These are phyloP conservation scores for Ennomos quercinarius DNA, from an alignment of 2,888 invertebrate species.

Conservation along the genomic window DNA sequence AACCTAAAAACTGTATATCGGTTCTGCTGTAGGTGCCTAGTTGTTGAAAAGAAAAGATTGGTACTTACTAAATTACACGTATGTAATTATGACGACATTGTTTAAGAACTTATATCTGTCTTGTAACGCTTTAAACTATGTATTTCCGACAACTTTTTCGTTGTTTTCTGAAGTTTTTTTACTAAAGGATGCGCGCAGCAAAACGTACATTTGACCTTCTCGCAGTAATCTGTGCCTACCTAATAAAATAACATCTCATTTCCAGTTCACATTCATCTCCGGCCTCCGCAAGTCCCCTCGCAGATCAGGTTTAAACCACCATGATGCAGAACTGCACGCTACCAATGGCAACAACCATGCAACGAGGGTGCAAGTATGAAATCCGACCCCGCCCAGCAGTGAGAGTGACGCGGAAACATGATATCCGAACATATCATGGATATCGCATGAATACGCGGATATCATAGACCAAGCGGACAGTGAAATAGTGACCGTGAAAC, in stretches of 20 bases:
- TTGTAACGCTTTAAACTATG: no score
- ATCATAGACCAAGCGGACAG: not conserved
- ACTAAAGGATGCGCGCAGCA: no score
- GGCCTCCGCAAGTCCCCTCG: slow-evolving; percentile 71
- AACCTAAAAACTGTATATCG: no score
- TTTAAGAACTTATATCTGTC: no score
- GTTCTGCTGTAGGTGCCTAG: no score
- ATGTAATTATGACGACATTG: no score
- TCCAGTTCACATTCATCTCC: slow-evolving; percentile 75
- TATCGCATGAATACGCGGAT: slow-evolving; percentile 68
- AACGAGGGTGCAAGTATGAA: slow-evolving; percentile 77
- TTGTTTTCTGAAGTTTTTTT: no score
- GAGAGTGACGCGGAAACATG: slow-evolving; percentile 59
- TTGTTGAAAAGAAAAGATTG: no score
- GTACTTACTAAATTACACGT: no score
- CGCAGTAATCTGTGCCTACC: not conserved
- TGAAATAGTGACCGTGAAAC: not conserved
- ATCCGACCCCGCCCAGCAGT: slow-evolving; percentile 58
- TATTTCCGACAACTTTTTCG: no score
- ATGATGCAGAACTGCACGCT: slow-evolving; percentile 70
- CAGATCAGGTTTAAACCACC: slow-evolving; percentile 55
- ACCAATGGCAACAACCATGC: slow-evolving; percentile 73
- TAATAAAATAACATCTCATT: slow-evolving; percentile 23
- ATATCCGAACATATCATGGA: slow-evolving; percentile 72
- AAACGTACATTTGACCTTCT: no score